A percentile compares a stretch with the other conserved stretches of the same genome.
These are phyloP conservation scores for Tiliacea aurago DNA, from an alignment of 2,888 invertebrate species.

Conservation along the genomic window DNA sequence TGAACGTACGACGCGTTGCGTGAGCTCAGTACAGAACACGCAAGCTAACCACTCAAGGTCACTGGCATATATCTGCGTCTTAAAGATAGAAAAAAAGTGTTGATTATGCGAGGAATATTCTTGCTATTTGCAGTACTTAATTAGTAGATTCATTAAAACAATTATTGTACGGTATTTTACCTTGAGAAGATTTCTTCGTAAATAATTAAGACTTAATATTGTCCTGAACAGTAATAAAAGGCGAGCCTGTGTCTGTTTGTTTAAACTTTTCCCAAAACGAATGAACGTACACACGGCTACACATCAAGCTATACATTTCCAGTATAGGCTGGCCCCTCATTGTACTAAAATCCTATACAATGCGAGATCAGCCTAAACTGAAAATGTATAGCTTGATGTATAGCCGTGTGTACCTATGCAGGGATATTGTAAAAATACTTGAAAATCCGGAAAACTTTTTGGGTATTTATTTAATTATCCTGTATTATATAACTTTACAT, in stretches of 20 bases:
- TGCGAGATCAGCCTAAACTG: too few relatives aligned
- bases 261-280: not conserved
- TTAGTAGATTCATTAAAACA: slow-evolving; percentile 8
- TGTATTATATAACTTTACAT: not conserved
- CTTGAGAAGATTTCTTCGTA: slow-evolving; percentile 11
- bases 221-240: not conserved
- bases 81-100: not conserved
- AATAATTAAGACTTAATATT: not conserved
- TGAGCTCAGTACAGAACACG: too few relatives aligned
- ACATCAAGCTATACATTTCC: too few relatives aligned
- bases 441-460: too few relatives aligned
- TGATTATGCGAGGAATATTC: slow-evolving; percentile 8
- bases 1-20: too few relatives aligned
- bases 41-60: too few relatives aligned
- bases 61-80: too few relatives aligned
- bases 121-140: not conserved
- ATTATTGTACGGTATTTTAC: slow-evolving; percentile 14
- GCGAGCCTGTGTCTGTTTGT: not conserved
- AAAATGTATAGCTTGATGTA: too few relatives aligned
- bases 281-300: too few relatives aligned
- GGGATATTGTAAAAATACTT: not conserved
- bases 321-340: too few relatives aligned
- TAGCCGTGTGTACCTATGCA: too few relatives aligned
- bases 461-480: not conserved
- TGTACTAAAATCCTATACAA: too few relatives aligned